A percentile compares a stretch with the other conserved stretches of the same genome.
Evolutionary conservation across 2,888 invertebrate species (phyloP).

Genomic region (Leucoptera coffeella): DNA sequence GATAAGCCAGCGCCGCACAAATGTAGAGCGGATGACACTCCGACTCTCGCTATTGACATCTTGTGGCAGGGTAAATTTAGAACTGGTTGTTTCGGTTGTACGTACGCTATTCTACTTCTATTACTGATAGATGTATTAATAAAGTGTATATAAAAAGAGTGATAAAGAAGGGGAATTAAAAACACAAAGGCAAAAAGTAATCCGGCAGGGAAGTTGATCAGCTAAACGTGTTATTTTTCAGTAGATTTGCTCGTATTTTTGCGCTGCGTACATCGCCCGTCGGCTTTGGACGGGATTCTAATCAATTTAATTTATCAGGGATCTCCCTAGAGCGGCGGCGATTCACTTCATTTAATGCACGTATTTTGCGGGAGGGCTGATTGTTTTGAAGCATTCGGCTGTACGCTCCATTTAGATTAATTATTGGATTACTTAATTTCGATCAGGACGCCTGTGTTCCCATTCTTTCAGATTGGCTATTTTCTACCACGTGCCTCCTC

Average conservation of each 20-base stretch:
- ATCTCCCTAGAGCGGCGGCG: slow-evolving; percentile 40
- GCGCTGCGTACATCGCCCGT: slow-evolving; percentile 36
- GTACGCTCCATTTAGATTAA: slow-evolving; percentile 54
- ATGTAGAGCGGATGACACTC: neutral
- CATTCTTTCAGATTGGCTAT: too few species aligned
- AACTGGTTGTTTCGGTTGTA: too few species aligned
- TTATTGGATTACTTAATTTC: slow-evolving; percentile 53
- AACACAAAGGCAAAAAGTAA: slow-evolving; percentile 15
- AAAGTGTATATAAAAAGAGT: neutral
- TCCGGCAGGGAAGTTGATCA: slow-evolving; percentile 17
- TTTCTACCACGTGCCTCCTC: too few species aligned
- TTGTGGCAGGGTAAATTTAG: too few species aligned
- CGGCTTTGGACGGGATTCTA: slow-evolving; percentile 48
- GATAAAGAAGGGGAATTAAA: slow-evolving; percentile 2
- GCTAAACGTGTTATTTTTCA: slow-evolving; percentile 36
- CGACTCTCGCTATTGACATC: too few species aligned
- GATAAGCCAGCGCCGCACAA: slow-evolving; percentile 23
- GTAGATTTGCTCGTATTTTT: too few species aligned
- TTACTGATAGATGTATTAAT: neutral
- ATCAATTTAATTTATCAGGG: slow-evolving; percentile 55
- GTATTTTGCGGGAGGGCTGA: slow-evolving; percentile 52
- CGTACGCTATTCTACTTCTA: too few species aligned
- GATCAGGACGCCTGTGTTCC: too few species aligned
- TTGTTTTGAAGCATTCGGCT: slow-evolving; percentile 54
- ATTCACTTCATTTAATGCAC: slow-evolving; percentile 55